A percentile compares a stretch with the other conserved stretches of the same genome.
Conservation (phyloP, 2,888 invertebrate genomes). For the Rhaphigaster nebulosa region DNA sequence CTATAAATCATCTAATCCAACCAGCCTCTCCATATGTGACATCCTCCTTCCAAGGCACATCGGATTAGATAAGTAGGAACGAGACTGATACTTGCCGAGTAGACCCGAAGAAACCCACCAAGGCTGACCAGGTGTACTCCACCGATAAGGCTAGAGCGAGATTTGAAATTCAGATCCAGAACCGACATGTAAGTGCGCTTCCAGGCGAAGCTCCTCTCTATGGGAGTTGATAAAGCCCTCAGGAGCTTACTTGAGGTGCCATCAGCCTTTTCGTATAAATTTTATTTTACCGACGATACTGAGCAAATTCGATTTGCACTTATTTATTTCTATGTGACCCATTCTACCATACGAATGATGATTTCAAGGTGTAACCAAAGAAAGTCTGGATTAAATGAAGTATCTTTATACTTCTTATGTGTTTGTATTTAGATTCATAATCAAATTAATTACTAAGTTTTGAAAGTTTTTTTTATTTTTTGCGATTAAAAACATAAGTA, state of each 20-base stretch:
- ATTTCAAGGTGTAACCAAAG: too few relatives aligned
- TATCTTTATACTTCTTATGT: too few relatives aligned
- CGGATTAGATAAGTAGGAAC: neutral
- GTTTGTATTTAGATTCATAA: too few relatives aligned
- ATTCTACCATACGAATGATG: neutral
- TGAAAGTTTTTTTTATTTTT: too few relatives aligned
- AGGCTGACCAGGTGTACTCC: conserved; percentile 3
- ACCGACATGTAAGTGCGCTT: neutral
- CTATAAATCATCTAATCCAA: neutral
- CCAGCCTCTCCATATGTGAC: neutral
- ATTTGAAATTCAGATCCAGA: conserved; percentile 46
- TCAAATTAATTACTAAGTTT: too few relatives aligned
- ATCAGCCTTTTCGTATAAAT: neutral
- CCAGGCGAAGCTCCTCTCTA: neutral
- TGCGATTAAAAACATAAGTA: too few relatives aligned
- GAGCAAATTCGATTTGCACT: neutral
- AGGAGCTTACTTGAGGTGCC: neutral
- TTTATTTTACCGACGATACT: neutral
- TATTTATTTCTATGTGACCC: neutral
- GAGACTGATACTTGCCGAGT: neutral
- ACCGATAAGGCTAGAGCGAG: neutral
- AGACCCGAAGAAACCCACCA: neutral
- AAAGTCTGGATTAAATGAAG: too few relatives aligned
- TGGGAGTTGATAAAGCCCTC: neutral
- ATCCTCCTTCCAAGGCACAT: neutral